Evolutionary conservation across 2,888 invertebrate species (phyloP), one percentile per base, ranked within the genome.

Genomic region (Nebria salina): DNA sequence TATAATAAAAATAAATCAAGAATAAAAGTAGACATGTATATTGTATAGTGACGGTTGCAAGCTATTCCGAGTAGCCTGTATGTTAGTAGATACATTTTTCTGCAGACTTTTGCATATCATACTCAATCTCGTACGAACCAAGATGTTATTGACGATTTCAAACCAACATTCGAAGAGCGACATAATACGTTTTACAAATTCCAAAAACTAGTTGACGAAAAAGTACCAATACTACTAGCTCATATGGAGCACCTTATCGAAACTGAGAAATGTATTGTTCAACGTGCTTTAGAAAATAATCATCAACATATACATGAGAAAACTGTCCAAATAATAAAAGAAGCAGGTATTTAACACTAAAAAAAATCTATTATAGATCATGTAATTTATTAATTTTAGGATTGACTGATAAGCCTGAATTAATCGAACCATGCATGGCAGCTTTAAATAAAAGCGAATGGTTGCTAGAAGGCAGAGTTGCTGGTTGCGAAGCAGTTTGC

Each of bases 61-160:
- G 34, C 34, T 34, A 34, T 34, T 34, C 34, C 34, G 34, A 34
- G 34, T 34, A 34, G 34, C 34, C 34, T 34, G 5, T 34, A 34
- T 34, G 34, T 34, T 34, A 34, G 4, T 34, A 34, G 5, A 34
- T 34, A 34, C 8, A 54, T 54, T 54, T 54, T 11, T 11, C 6
- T 7, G 54, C 54, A 54, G 54, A 7, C 13, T 54, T 54, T 8
- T 54, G 54, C 41, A 15, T 66, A 34, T 41, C 41, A 41, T 15
- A 25, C 66, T 26, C 34, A 54, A 6, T 34, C 26, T 9, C 15
- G 77, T 11, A 77, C 77, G 2, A 25, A 72, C 4, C 65, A 78
- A 73, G 78, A 78, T 73, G 78, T 78, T 34, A 74, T 78, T 15
- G 41, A 78, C 11, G 78, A 78, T 65, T 78, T 78, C 42, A 73